A percentile compares a stretch with the other conserved stretches of the same genome.
phyloP scores from a whole-genome alignment of 2,113 vertebrate species.

The Symphodus melops region DNA sequence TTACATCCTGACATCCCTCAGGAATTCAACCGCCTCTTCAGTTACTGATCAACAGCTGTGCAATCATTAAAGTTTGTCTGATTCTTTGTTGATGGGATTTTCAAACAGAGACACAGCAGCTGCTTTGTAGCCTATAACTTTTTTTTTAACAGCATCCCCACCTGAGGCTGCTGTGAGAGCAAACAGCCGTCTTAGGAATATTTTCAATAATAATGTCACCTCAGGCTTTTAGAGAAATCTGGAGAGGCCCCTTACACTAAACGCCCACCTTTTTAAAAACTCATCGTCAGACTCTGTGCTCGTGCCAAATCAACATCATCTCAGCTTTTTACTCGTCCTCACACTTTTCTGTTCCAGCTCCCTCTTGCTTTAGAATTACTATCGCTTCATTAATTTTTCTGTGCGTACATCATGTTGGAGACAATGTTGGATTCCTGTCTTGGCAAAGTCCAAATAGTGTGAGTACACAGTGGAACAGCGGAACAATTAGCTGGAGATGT shows the following conservation, averaged over 20 bases:
- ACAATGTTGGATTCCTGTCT: conserved; percentile 7
- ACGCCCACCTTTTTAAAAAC: neutral
- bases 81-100: too few species aligned
- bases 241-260: conserved; percentile 1
- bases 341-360: conserved; percentile 17
- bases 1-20: too few species aligned
- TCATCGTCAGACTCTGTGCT: conserved; percentile 11
- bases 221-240: conserved; percentile 24
- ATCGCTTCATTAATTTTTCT: neutral
- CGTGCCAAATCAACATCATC: conserved; percentile 2
- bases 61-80: too few species aligned
- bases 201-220: neutral
- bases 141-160: too few species aligned
- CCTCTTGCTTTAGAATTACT: neutral
- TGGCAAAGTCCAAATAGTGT: conserved; percentile 1
- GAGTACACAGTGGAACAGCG: neutral
- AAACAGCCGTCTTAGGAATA: conserved; percentile 2
- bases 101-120: too few species aligned
- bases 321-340: neutral
- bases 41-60: too few species aligned
- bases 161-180: neutral
- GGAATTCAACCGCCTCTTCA: too few species aligned
- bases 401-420: neutral
- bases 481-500: conserved; percentile 24
- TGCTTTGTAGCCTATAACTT: too few species aligned